Evolutionary conservation across 2,797 vertebrate species (phyloP), one percentile per base, ranked within the genome.

Genomic region (Lepus townsendii): DNA sequence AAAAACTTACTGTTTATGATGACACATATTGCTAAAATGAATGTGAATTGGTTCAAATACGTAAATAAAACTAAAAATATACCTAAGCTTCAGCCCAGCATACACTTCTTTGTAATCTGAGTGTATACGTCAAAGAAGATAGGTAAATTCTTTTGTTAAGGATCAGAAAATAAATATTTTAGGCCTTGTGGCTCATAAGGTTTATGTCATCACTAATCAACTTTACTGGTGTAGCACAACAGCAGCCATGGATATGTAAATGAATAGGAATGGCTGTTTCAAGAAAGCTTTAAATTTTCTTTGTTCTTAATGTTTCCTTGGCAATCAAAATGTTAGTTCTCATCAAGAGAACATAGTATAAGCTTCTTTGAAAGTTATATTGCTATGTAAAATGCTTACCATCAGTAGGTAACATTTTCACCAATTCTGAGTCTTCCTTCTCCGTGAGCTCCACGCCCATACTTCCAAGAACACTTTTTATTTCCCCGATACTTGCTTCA

Each of bases 341-440:
- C 65, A 38, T 17, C 42, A n/a, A 88, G 47, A 47, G 63, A 47
- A 47, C 27, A 50, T n/a, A 14, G 19, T 30, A 38, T 92, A 71
- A 11, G 66, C 89, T 88, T 84, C 52, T 83, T 42, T 78, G 19
- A 62, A 77, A 86, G 50, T 68, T 94, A 83, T 52, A 26, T 60
- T 50, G 86, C n/a, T 17, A 90, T 32, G 2, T 91, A 57, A 75
- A 38, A 91, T 24, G 16, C 19, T 57, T 47, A 93, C 69, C 85
- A 1, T 62, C 65, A 62, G 24, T 57, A 95, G 84, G 72, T 26
- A 72, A 11, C 3, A 54, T 26, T 68, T 75, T 83, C 83, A 68
- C 47, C 14, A 66, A n/a, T 84, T 95, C 87, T 27, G 26, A 12
- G 35, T 83, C 80, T 54, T 91, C 69, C 27, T 75, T 52, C 7